Percentiles rank a stretch among this genome's conserved stretches.
These are phyloP conservation scores for Tiliqua scincoides DNA, from an alignment of 2,113 vertebrate species.

Conservation along the genomic window DNA sequence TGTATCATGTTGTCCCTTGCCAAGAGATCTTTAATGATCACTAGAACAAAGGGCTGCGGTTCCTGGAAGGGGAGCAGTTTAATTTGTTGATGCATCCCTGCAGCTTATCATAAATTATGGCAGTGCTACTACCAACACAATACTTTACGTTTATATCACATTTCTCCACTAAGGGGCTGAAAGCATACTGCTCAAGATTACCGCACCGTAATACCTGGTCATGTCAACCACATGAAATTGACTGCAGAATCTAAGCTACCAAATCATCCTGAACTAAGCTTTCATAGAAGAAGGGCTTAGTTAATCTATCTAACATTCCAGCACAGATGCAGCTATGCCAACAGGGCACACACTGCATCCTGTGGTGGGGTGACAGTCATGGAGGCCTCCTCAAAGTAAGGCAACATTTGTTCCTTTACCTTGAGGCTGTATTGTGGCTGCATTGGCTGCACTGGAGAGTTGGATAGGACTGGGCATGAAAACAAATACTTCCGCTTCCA, in stretches of 20 bases:
- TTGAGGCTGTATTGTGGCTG: too few relatives aligned
- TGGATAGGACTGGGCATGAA: too few relatives aligned
- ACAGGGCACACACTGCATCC: too few relatives aligned
- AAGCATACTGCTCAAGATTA: not conserved
- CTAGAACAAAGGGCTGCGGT: conserved; percentile 43
- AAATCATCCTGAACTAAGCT: conserved; percentile 9
- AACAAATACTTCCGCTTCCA: conserved; percentile 7
- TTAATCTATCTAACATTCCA: too few relatives aligned
- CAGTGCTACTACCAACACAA: not conserved
- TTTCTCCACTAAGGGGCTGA: not conserved
- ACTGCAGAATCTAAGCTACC: conserved; percentile 14
- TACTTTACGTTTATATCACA: not conserved
- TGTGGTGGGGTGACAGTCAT: too few relatives aligned
- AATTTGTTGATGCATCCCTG: conserved; percentile 32
- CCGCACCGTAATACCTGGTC: not conserved
- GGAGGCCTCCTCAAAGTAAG: too few relatives aligned
- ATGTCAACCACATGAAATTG: not conserved
- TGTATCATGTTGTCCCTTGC: conserved; percentile 42
- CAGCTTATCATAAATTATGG: conserved; percentile 7
- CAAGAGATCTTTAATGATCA: conserved; percentile 43
- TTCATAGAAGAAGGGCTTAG: not conserved
- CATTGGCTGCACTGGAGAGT: too few relatives aligned
- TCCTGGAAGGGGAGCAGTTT: conserved; percentile 45
- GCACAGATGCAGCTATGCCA: too few relatives aligned
- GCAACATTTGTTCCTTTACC: too few relatives aligned